These are phyloP conservation scores for Meles meles DNA, from an alignment of 2,113 vertebrate genomes.

Conservation along the genomic window DNA sequence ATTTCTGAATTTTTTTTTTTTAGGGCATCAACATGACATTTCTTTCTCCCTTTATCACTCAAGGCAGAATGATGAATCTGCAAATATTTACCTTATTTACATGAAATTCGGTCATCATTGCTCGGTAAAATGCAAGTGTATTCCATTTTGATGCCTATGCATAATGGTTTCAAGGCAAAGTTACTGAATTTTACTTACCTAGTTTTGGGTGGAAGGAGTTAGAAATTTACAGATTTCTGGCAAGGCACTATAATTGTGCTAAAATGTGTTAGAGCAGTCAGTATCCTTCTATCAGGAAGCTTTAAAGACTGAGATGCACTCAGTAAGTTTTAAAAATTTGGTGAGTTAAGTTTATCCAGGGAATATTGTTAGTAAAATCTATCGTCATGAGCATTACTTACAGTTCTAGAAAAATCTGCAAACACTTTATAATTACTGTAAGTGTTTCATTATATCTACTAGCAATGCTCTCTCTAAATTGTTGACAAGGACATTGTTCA, in stretches of 20 bases:
- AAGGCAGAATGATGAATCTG: neutral
- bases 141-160: neutral
- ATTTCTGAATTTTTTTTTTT: neutral
- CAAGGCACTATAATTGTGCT: neutral
- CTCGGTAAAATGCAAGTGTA: neutral
- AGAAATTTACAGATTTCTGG: neutral
- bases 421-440: neutral
- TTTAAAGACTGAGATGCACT: neutral
- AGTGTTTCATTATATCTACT: neutral
- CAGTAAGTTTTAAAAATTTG: neutral
- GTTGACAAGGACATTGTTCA: neutral
- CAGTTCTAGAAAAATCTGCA: conserved; percentile 4
- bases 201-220: neutral
- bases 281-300: neutral
- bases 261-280: neutral
- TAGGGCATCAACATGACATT: neutral
- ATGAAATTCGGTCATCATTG: neutral
- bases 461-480: neutral
- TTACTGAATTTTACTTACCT: neutral
- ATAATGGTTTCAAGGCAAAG: neutral
- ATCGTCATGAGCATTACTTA: neutral
- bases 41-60: neutral
- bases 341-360: neutral
- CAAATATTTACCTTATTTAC: neutral
- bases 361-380: neutral